Percentiles rank a stretch among this genome's conserved stretches.
Conservation (phyloP, 92 coral and sea anemone genomes). For the Zoanthus gigantus region DNA sequence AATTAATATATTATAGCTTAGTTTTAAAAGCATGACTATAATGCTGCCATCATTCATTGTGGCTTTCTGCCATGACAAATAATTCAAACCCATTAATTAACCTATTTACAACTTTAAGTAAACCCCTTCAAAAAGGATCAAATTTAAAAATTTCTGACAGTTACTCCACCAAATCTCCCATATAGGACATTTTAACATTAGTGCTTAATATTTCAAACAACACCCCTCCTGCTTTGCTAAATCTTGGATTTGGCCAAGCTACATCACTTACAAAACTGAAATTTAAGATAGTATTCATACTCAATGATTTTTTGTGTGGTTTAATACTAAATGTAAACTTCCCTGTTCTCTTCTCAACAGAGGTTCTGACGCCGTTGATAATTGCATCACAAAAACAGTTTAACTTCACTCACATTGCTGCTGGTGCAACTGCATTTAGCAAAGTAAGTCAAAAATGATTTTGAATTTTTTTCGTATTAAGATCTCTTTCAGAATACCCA, state of each 20-base stretch:
- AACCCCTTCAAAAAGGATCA: too few species aligned
- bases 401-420: constrained; percentile 85
- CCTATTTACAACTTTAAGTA: too few species aligned
- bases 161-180: too few species aligned
- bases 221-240: neutral
- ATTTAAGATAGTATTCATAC: neutral
- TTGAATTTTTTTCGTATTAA: neutral
- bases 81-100: too few species aligned
- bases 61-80: too few species aligned
- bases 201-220: too few species aligned
- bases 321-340: neutral
- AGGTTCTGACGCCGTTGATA: constrained; percentile 92
- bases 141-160: too few species aligned
- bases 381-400: constrained; percentile 95
- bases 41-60: too few species aligned
- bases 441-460: constrained; percentile 69
- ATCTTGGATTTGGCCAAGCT: neutral
- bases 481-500: too few species aligned
- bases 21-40: too few species aligned
- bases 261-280: neutral
- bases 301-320: neutral
- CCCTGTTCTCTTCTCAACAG: constrained; percentile 48
- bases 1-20: too few species aligned
- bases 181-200: too few species aligned
- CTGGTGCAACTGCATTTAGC: constrained; percentile 93